phyloP scores from a whole-genome alignment of 2,888 invertebrate species.

The Cephus pygmeus region DNA sequence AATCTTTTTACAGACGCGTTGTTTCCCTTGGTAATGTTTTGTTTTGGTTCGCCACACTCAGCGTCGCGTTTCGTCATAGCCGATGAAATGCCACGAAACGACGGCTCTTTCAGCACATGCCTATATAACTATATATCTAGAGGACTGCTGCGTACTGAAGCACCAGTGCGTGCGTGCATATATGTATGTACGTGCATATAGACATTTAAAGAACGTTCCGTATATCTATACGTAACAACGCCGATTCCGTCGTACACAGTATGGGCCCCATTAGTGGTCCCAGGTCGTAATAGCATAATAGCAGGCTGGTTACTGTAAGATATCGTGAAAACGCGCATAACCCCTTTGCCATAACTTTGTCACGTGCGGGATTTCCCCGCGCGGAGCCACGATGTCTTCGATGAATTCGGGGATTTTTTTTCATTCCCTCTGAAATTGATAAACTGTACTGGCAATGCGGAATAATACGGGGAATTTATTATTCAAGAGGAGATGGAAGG shows the following conservation, averaged over 20 bases:
- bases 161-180: background rate
- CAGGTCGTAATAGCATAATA: constrained; percentile 44
- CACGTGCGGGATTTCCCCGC: background rate
- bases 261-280: constrained; percentile 38
- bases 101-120: background rate
- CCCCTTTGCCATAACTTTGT: constrained; percentile 24
- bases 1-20: background rate
- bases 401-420: background rate
- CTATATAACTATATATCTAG: background rate
- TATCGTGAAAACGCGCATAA: constrained; percentile 29
- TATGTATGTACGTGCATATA: background rate
- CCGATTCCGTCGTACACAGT: constrained; percentile 41
- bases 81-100: background rate
- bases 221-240: constrained; percentile 21
- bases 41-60: background rate
- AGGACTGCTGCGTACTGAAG: background rate
- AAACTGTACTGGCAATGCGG: background rate
- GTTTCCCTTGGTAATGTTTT: background rate
- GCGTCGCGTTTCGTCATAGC: background rate
- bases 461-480: background rate
- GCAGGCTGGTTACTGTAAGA: constrained; percentile 34
- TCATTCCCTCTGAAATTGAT: background rate
- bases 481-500: background rate
- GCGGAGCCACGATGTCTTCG: background rate
- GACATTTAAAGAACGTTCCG: background rate